A percentile compares a stretch with the other conserved stretches of the same genome.
These are phyloP conservation scores for Holacanthella duospinosa DNA, from an alignment of 2,888 invertebrate genomes.

Conservation along the genomic window DNA sequence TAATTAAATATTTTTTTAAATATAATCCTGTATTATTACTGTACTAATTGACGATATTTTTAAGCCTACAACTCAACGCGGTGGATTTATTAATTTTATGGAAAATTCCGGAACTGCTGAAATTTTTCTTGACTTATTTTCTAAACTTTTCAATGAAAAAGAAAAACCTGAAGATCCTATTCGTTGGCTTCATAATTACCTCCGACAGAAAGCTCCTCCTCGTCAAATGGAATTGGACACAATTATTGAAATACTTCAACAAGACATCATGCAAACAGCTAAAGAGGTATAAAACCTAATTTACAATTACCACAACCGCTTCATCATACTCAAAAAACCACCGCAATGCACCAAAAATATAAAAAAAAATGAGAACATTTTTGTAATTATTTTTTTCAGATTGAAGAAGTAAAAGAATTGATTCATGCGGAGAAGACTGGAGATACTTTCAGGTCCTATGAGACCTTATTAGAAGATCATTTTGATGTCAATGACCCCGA, in stretches of 20 bases:
- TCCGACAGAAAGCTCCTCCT: not conserved
- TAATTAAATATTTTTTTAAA: not conserved
- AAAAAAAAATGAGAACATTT: no score
- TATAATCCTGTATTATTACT: no score
- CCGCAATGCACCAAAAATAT: no score
- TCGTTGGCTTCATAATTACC: not conserved
- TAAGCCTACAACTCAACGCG: not conserved
- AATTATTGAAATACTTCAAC: not conserved
- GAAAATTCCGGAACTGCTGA: not conserved
- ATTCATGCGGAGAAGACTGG: no score
- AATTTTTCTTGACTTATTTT: not conserved
- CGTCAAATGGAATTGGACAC: not conserved
- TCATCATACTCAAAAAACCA: no score
- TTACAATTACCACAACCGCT: not conserved
- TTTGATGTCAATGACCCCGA: no score
- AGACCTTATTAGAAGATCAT: no score
- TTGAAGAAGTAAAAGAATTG: no score
- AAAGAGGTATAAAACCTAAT: not conserved
- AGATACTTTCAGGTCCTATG: no score
- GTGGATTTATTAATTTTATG: not conserved
- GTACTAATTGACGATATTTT: not conserved
- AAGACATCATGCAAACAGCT: not conserved
- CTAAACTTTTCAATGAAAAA: not conserved
- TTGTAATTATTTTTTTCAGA: no score
- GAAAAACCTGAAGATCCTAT: conserved; percentile 1